Evolutionary conservation across 1,140 invertebrate species (phyloP), one percentile per base, ranked within the genome.

Genomic region (Aphidius gifuensis): DNA sequence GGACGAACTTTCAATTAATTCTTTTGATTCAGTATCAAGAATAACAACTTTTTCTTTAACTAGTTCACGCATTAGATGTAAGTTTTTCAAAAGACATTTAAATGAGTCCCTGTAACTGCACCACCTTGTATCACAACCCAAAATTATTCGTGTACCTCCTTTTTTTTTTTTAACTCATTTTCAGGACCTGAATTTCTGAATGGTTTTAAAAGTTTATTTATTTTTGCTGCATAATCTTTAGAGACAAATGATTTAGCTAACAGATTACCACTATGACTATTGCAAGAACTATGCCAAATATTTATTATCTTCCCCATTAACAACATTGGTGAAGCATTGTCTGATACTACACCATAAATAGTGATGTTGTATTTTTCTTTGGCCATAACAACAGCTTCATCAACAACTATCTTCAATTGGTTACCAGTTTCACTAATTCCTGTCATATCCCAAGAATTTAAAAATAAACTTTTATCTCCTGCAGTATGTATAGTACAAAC

Each of bases 311-410:
- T 48, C n/a, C 65, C 65, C 61, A 64, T 66, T 8, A 7, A 4
- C 11, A 56, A 53, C 48, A 66, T 66, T 16, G 44, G 50, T 16
- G 61, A 60, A n/a, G 62, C 59, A 61, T 66, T 58, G 39, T 64
- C 61, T 6, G 64, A 55, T 9, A 61, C 48, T 1, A 61, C 60
- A 6, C 49, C 56, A 50, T 65, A 62, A 7, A 65, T 56, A 39
- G 55, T 58, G 21, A 43, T 45, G 46, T 66, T 66, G 38, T 53
- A 66, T 23, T 39, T 47, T 21, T 58, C 39, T 64, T 51, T 57
- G 6, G 65, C 46, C 9, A 58, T 23, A 7, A 11, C 42, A 44
- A 55, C 51, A 42, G 49, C 60, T 40, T 61, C 7, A 6, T 65
- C 16, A 32, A 57, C 39, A 21, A 61, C 54, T 53, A 57, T 40